Evolutionary conservation across 2,888 invertebrate species (phyloP), one percentile per base, ranked within the genome.

Genomic region (Hypolimnas misippus): DNA sequence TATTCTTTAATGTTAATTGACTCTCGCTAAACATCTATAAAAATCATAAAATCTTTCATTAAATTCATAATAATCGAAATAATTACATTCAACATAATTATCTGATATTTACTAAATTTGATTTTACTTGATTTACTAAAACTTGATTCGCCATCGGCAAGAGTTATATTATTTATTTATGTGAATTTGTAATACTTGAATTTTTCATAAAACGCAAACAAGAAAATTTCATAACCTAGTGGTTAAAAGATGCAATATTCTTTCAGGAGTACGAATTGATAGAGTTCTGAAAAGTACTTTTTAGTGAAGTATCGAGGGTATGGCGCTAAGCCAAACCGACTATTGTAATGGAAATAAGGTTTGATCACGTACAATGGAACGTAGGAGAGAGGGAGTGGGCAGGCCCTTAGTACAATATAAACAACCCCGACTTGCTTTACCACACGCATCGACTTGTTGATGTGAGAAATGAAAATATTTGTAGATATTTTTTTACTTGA

Each of bases 301-400:
- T 57, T 57, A 59, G 57, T 62, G 57, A 65, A 49, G 54, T 60
- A 63, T 57, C 46, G 62, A 52, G 62, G 57, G 63, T 55, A 67
- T 71, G 72, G 73, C 73, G 70, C 67, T 85, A 82, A 80, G 80
- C 83, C 82, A 81, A 84, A 84, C 78, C 80, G 77, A 78, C 79
- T 84, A 88, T 89, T 91, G 84, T 89, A 78, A 90, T 89, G 90
- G 87, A 88, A 90, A 91, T 90, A 83, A 79, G 84, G 81, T 83
- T 86, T 84, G 81, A 85, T 84, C 86, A 82, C 77, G 81, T 81
- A 89, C 88, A 88, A 89, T 86, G 73, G 82, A 71, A 76, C 78
- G 87, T 86, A 81, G 86, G 84, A 78, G 78, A 74, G 66, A 74
- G 81, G 81, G 82, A 79, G 85, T 86, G 84, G 87, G 86, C 76